Evolutionary conservation across 1,140 invertebrate genomes (phyloP).

Genomic region (Agrilus planipennis): DNA sequence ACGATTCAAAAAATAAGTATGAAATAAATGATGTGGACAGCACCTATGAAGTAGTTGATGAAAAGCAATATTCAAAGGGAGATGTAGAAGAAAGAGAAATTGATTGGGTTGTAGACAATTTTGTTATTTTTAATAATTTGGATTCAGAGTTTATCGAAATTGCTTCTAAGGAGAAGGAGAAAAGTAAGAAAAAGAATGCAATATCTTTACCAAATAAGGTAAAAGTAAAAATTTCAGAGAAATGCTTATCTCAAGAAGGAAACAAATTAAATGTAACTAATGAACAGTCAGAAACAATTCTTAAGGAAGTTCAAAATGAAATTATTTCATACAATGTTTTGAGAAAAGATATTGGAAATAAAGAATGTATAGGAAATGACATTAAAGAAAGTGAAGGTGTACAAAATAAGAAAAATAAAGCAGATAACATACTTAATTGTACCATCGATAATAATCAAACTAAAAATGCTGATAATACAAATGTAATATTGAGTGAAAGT

Average conservation of each 20-base stretch:
- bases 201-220: conserved; percentile 36
- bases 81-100: conserved; percentile 78
- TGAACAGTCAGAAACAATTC: conserved; percentile 11
- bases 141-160: conserved; percentile 52
- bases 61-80: conserved; percentile 72
- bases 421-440: too few relatives aligned
- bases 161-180: conserved; percentile 32
- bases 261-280: conserved; percentile 29
- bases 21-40: conserved; percentile 63
- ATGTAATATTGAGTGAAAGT: too few relatives aligned
- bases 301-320: conserved; percentile 53
- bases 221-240: conserved; percentile 58
- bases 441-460: too few relatives aligned
- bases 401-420: too few relatives aligned
- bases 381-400: too few relatives aligned
- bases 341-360: conserved; percentile 69
- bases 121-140: conserved; percentile 91
- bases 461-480: too few relatives aligned
- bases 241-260: conserved; percentile 74
- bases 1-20: conserved; percentile 79
- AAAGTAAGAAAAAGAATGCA: conserved; percentile 33
- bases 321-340: conserved; percentile 66
- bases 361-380: too few relatives aligned
- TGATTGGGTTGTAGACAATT: conserved; percentile 94
- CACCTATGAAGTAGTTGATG: conserved; percentile 91